Evolutionary conservation across 2,113 vertebrate genomes (phyloP).

Genomic region (Anthoscopus minutus): DNA sequence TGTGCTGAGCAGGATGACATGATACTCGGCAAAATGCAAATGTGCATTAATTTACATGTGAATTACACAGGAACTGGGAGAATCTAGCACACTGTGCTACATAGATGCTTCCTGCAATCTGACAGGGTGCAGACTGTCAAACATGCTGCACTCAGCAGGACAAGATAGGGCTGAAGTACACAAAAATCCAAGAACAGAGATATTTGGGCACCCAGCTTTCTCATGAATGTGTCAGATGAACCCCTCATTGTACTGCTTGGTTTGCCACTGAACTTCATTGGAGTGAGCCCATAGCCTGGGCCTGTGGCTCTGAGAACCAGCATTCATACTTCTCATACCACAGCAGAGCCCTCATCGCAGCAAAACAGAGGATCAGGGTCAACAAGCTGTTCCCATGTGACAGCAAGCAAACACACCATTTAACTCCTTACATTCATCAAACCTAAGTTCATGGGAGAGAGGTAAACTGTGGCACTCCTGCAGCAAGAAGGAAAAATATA

Average conservation of each 20-base stretch:
- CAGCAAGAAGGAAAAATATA: not conserved
- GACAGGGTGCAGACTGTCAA: not conserved
- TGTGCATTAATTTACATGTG: constrained; percentile 16
- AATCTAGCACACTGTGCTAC: not conserved
- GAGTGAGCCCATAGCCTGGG: not conserved
- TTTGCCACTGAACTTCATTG: not conserved
- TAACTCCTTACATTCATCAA: constrained; percentile 4
- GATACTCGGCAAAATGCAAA: not conserved
- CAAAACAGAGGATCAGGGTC: constrained; percentile 9
- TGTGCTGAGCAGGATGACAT: not conserved
- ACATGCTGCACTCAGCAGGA: not conserved
- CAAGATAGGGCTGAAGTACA: not conserved
- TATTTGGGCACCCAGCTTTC: not conserved
- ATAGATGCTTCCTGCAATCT: not conserved
- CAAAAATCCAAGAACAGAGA: not conserved
- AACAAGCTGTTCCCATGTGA: constrained; percentile 25
- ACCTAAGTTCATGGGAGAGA: not conserved
- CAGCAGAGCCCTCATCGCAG: not conserved
- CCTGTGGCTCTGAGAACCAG: not conserved
- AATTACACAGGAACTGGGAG: not conserved
- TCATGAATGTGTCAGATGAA: not conserved
- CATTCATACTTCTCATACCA: not conserved
- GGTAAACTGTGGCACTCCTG: not conserved
- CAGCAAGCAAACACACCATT: not conserved
- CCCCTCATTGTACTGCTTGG: not conserved